Percentiles rank a stretch among this genome's conserved stretches.
These are phyloP conservation scores for Brienomyrus brachyistius DNA, from an alignment of 2,113 vertebrate species.

Conservation along the genomic window DNA sequence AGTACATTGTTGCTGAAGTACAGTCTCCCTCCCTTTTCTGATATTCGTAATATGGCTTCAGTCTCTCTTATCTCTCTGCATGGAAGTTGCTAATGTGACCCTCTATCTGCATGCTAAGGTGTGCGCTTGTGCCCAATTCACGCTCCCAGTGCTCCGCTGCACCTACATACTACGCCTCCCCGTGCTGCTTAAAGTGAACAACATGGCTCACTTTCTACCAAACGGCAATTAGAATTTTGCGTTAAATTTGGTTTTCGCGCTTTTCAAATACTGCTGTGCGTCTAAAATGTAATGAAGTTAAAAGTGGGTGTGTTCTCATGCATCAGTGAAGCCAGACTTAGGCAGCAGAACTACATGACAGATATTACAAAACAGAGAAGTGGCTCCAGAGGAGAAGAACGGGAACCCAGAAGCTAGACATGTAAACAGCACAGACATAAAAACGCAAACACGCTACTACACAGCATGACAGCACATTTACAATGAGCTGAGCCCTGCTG, in stretches of 20 bases:
- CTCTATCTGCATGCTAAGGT: not conserved
- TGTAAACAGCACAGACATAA: not conserved
- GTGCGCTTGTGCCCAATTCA: not conserved
- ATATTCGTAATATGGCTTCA: not conserved
- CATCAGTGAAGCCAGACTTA: not conserved
- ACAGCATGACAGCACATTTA: not conserved
- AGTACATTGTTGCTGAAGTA: not conserved
- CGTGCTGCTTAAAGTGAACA: not conserved
- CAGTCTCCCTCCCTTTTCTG: not conserved
- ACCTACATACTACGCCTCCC: not conserved
- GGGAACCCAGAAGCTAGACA: not conserved
- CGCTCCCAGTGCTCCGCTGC: not conserved
- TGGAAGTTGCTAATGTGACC: not conserved
- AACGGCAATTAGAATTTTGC: not conserved
- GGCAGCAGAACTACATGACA: not conserved
- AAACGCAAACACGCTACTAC: not conserved
- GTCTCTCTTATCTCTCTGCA: not conserved
- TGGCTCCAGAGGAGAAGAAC: not conserved
- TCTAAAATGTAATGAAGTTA: not conserved
- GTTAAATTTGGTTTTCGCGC: not conserved
- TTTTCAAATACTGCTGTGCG: not conserved
- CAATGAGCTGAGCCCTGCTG: not conserved
- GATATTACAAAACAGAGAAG: not conserved
- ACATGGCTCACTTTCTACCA: not conserved
- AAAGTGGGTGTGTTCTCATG: not conserved